These are phyloP conservation scores for Tadarida brasiliensis DNA, from an alignment of 2,797 vertebrate genomes.

Conservation along the genomic window DNA sequence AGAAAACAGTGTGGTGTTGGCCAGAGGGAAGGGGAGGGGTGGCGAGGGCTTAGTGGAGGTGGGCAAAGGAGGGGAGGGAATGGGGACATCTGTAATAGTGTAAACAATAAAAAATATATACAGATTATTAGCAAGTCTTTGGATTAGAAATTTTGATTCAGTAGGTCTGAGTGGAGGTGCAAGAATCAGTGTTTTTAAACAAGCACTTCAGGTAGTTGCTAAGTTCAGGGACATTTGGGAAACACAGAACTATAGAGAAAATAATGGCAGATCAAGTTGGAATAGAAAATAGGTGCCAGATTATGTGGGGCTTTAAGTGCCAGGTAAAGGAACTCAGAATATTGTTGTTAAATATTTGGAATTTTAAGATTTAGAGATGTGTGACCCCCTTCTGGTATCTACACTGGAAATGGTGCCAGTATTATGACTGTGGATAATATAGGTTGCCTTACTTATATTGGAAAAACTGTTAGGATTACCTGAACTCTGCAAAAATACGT, in stretches of 20 bases:
- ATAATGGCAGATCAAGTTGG: neutral
- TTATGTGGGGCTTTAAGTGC: neutral
- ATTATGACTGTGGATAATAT: neutral
- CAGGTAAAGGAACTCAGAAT: neutral
- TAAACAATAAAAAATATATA: neutral
- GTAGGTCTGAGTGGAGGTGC: neutral
- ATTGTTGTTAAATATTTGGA: neutral
- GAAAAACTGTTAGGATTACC: constrained; percentile 82
- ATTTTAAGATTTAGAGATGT: constrained; percentile 1
- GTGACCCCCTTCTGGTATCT: neutral
- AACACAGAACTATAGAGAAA: constrained; percentile 1
- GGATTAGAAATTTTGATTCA: constrained; percentile 49
- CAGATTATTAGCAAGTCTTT: neutral
- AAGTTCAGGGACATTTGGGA: constrained; percentile 31
- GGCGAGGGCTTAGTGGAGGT: too few relatives aligned
- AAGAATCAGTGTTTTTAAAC: constrained; percentile 26
- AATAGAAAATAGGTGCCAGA: neutral
- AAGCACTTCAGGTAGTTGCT: constrained; percentile 2
- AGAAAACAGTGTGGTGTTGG: too few relatives aligned
- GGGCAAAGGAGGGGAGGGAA: too few relatives aligned
- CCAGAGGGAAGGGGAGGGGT: too few relatives aligned
- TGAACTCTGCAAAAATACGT: constrained; percentile 91
- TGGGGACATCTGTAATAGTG: too few relatives aligned
- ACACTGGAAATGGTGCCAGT: neutral
- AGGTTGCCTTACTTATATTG: neutral